phyloP scores from a whole-genome alignment of 2,888 invertebrate species.

The Euzetes globulus region DNA sequence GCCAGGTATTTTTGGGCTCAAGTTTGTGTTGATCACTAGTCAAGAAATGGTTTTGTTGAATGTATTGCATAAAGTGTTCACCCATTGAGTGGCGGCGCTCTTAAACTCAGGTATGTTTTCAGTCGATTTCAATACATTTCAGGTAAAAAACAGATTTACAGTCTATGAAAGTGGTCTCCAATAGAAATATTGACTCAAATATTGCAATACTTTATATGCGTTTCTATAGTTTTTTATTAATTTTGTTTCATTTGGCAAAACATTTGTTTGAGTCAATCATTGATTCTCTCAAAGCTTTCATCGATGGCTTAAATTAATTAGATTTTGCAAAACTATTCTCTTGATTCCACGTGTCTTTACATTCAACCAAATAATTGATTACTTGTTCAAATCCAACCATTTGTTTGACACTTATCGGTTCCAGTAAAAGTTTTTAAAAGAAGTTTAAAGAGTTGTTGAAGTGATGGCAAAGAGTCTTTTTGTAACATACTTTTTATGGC shows the following conservation, averaged over 20 bases:
- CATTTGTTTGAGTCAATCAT: constrained; percentile 1
- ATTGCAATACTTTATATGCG: not conserved
- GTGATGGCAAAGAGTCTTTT: constrained; percentile 50
- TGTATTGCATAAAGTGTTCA: too few species aligned
- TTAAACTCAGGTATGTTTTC: not conserved
- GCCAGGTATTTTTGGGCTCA: too few species aligned
- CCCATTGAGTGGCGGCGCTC: not conserved
- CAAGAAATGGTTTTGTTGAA: too few species aligned
- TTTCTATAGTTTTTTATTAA: constrained; percentile 12
- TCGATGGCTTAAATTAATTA: constrained; percentile 23
- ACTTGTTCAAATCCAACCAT: not conserved
- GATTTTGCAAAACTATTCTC: not conserved
- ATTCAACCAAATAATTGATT: not conserved
- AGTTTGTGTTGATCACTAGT: too few species aligned
- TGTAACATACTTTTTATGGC: constrained; percentile 73
- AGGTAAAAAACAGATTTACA: not conserved
- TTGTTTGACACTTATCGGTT: not conserved
- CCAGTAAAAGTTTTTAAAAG: not conserved
- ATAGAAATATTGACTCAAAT: not conserved
- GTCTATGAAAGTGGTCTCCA: not conserved
- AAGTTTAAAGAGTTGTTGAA: not conserved
- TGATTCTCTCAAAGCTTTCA: constrained; percentile 22
- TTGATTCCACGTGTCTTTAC: constrained; percentile 22
- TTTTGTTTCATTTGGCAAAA: not conserved
- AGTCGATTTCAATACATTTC: not conserved